Conservation (phyloP, 2,797 vertebrate genomes). For the Chloroceryle amazona region DNA sequence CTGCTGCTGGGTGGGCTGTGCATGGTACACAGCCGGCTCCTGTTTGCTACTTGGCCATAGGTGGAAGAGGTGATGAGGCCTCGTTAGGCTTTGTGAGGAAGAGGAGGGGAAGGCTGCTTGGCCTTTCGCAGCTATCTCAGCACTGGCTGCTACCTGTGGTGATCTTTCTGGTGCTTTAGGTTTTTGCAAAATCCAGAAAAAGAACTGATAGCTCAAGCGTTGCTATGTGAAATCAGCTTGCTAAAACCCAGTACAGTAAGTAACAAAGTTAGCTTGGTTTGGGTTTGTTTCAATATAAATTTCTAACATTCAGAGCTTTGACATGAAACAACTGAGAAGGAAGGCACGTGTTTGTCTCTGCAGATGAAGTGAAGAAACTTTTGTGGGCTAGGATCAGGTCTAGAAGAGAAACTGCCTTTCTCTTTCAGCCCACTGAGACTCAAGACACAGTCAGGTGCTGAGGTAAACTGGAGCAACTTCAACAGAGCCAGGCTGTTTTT, state of each 20-base stretch:
- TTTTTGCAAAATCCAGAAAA: background rate
- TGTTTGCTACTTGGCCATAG: background rate
- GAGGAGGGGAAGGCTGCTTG: background rate
- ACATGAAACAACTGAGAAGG: background rate
- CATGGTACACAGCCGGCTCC: background rate
- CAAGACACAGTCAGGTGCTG: background rate
- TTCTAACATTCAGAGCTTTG: background rate
- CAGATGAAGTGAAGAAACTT: background rate
- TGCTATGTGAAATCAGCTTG: background rate
- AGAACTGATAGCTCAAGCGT: background rate
- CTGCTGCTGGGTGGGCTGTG: background rate
- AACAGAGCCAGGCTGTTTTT: background rate
- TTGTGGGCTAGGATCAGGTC: background rate
- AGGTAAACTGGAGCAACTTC: background rate
- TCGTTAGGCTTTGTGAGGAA: background rate
- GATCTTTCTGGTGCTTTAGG: background rate
- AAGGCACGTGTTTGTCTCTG: background rate
- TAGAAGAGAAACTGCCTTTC: background rate
- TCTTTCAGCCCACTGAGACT: background rate
- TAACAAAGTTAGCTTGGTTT: rapidly evolving
- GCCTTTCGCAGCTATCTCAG: background rate
- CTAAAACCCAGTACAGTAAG: background rate
- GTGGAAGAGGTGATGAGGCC: background rate
- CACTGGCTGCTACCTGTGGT: background rate
- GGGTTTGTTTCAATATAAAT: background rate